Base-by-base conservation (phyloP, 2,113 vertebrate genomes). In the Camelus bactrianus region DNA sequence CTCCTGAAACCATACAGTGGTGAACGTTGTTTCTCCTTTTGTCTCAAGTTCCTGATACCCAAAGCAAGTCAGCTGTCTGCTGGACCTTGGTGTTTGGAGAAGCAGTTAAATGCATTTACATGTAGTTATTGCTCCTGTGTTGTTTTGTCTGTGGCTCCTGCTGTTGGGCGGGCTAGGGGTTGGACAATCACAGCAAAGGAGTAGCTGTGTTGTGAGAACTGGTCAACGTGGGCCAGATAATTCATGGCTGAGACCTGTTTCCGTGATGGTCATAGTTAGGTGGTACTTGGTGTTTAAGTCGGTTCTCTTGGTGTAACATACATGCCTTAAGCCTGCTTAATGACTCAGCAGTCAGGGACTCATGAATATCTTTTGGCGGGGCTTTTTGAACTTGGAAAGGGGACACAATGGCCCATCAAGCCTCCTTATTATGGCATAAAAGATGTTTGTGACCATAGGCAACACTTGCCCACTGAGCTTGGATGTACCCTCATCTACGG, bases 131-230 rank as follows among this genome's bases (percentile, higher is more conserved):
- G 46, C 77, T 91, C 86, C 91, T 95, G 90, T 72, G 82, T 97
- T 98, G 82, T 96, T 98, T 94, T 94, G 81, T 82, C 97, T 92
- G 84, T 92, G 94, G 93, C 93, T 97, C 89, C 93, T n/a, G 67
- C 93, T 97, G 30, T 95, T 81, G 94, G 98, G 97, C 96, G 87
- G 96, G 96, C 97, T 97, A 95, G 96, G 94, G 95, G 98, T 97
- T 98, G 97, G 98, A 98, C 26, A 91, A 97, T 98, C 98, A 98
- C 98, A 99, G 99, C 98, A 99, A 99, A 99, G 98, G 81, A 85
- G 75, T 54, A 67, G 91, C 93, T 97, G 97, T 98, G 98, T 98
- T 97, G 93, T 98, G 98, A 99, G 99, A 99, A 99, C 97, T 58
- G 83, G 98, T 97, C 97, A 97, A 95, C 97, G 88, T 96, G 97